A percentile compares a stretch with the other conserved stretches of the same genome.
Conservation (phyloP, 2,888 invertebrate species). For the Pogonocherus hispidulus region DNA sequence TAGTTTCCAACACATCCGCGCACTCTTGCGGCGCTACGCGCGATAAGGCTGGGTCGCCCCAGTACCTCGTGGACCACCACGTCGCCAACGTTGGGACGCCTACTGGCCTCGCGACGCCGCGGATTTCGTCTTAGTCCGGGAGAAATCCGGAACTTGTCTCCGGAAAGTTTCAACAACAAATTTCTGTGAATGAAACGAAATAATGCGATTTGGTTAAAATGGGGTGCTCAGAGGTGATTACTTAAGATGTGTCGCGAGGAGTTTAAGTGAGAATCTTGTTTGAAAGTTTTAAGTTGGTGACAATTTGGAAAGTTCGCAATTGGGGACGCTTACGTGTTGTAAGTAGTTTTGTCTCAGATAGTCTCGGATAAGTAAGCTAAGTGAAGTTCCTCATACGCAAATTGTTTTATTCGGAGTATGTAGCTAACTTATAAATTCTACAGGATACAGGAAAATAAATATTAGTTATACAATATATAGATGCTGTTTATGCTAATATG, state of each 20-base stretch:
- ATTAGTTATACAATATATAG: no score
- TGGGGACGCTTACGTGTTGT: conserved; percentile 13
- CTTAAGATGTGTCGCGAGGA: conserved; percentile 26
- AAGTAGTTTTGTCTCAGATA: conserved; percentile 18
- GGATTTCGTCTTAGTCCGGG: conserved; percentile 31
- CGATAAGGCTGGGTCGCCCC: conserved; percentile 62
- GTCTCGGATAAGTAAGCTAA: neutral
- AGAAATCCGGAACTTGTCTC: conserved; percentile 19
- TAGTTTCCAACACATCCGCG: conserved; percentile 56
- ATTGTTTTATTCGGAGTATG: no score
- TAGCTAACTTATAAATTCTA: no score
- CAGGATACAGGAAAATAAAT: no score
- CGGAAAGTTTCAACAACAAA: conserved; percentile 35
- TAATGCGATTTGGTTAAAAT: conserved; percentile 22
- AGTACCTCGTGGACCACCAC: conserved; percentile 61
- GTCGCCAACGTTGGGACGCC: conserved; percentile 50
- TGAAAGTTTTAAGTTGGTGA: conserved; percentile 37
- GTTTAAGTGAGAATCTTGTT: conserved; percentile 29
- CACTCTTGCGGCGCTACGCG: conserved; percentile 59
- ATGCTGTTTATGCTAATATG: no score
- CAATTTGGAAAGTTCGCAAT: conserved; percentile 30
- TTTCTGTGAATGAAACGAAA: conserved; percentile 10
- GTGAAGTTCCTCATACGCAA: no score
- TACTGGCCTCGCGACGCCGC: conserved; percentile 29
- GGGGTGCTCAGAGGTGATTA: conserved; percentile 27